Percentiles rank a stretch among this genome's conserved stretches.
phyloP scores from a whole-genome alignment of 2,113 vertebrate species.

The Podilymbus podiceps region DNA sequence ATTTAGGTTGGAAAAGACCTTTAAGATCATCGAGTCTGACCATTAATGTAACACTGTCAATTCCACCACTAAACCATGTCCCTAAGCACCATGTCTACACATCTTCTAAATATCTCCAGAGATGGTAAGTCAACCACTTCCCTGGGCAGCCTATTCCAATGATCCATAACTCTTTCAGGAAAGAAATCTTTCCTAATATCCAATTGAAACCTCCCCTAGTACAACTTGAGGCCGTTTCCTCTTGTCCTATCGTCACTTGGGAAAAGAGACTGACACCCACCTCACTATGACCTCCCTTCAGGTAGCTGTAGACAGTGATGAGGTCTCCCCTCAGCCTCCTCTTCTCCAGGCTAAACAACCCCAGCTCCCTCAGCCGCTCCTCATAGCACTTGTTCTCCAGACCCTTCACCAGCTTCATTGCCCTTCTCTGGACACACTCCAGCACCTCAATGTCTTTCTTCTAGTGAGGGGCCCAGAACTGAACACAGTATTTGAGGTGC shows the following conservation, averaged over 20 bases:
- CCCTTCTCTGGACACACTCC: accelerated
- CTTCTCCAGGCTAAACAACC: neutral
- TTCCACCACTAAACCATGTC: neutral
- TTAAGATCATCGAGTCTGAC: neutral
- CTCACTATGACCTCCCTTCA: neutral
- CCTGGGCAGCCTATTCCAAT: neutral
- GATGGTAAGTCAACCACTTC: neutral
- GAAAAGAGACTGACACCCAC: neutral
- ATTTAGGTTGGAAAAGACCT: neutral
- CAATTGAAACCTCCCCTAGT: neutral
- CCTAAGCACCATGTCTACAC: neutral
- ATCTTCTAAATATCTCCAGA: neutral
- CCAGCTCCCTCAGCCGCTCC: neutral
- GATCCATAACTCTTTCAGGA: neutral
- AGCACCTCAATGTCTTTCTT: neutral
- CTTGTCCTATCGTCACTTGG: neutral
- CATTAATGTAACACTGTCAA: neutral
- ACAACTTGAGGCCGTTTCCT: neutral
- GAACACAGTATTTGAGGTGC: neutral
- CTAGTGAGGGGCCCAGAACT: neutral
- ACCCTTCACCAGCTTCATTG: neutral
- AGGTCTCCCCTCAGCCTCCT: neutral
- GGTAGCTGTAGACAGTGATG: neutral
- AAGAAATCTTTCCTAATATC: neutral
- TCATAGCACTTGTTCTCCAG: neutral